Conservation (phyloP, 2,113 vertebrate species). For the Formicarius rufipectus region DNA sequence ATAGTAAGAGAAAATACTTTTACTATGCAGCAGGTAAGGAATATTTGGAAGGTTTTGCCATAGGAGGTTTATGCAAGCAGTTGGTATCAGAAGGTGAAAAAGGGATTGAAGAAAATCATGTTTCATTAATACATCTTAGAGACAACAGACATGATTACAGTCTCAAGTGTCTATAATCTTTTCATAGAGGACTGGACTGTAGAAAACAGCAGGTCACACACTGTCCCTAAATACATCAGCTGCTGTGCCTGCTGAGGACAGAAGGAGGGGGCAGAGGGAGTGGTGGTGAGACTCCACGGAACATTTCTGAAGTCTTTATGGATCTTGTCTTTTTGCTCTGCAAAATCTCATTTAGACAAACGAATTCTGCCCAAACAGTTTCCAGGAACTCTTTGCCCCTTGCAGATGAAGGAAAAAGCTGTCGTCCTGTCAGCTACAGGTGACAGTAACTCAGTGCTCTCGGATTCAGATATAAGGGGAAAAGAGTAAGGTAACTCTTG, state of each 20-base stretch:
- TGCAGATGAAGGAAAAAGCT: not conserved
- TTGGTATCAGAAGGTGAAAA: not conserved
- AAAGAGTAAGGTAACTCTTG: not conserved
- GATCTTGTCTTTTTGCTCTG: not conserved
- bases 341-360: not conserved
- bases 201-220: not conserved
- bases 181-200: not conserved
- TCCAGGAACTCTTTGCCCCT: not conserved
- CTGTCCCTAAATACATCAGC: not conserved
- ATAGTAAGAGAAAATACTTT: not conserved
- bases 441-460: not conserved
- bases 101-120: not conserved
- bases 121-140: not conserved
- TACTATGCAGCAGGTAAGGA: not conserved
- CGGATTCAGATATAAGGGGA: not conserved
- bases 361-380: not conserved
- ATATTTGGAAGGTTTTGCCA: not conserved
- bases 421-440: not conserved
- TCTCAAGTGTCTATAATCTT: not conserved
- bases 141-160: not conserved
- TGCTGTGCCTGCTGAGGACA: not conserved
- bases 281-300: fast-evolving
- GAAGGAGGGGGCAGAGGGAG: not conserved
- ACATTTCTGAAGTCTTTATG: not conserved
- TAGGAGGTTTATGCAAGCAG: not conserved